These are phyloP conservation scores for Tympanoctomys barrerae DNA, from an alignment of 2,797 vertebrate genomes.

Conservation along the genomic window DNA sequence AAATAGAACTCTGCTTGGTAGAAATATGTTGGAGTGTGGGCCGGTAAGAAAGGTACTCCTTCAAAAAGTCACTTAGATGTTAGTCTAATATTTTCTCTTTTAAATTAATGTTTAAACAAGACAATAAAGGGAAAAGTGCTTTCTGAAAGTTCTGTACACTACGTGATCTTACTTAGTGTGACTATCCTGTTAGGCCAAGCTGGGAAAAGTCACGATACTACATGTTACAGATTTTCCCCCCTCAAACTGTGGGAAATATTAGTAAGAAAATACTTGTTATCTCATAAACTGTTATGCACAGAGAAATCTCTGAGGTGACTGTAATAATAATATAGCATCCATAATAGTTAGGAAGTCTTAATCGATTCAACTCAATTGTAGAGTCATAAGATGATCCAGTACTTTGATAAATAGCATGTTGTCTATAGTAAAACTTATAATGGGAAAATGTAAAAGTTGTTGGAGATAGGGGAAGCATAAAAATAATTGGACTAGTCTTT, in stretches of 20 bases:
- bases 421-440: neutral
- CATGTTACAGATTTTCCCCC: neutral
- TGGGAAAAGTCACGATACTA: neutral
- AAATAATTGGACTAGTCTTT: neutral
- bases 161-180: neutral
- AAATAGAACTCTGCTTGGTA: neutral
- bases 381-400: neutral
- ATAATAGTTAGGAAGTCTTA: neutral
- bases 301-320: neutral
- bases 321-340: neutral
- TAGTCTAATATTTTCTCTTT: neutral
- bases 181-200: neutral
- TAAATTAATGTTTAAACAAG: neutral
- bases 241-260: neutral
- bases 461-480: neutral
- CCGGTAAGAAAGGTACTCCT: neutral
- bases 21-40: neutral
- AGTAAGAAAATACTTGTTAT: conserved; percentile 7
- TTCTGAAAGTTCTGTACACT: neutral
- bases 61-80: neutral
- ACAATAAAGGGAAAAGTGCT: neutral
- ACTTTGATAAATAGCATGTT: conserved; percentile 25
- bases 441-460: neutral
- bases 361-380: neutral
- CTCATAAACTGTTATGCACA: neutral